Conservation (phyloP, 2,113 vertebrate species). For the Dryoscopus gambensis region DNA sequence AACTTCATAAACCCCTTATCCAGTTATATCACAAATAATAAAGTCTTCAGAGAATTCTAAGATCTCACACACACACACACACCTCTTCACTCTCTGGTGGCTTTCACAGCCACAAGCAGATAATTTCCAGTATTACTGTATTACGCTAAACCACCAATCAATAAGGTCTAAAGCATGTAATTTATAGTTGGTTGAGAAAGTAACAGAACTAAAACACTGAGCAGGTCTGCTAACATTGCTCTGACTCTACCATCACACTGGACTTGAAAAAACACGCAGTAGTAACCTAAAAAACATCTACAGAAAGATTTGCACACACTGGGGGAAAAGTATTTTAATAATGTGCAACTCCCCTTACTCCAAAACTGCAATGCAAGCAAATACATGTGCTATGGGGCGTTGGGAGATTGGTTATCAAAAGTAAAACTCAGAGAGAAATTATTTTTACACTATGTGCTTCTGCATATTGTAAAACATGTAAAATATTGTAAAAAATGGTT, state of each 20-base stretch:
- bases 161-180: not conserved
- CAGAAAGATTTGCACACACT: not conserved
- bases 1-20: not conserved
- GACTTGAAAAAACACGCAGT: not conserved
- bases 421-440: not conserved
- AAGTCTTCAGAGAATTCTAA: not conserved
- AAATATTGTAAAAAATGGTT: not conserved
- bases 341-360: rapidly evolving
- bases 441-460: not conserved
- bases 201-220: not conserved
- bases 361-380: not conserved
- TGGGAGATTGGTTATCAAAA: not conserved
- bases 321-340: not conserved
- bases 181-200: not conserved
- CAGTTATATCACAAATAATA: not conserved
- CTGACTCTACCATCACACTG: not conserved
- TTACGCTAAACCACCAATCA: slow-evolving; percentile 1
- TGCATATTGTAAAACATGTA: not conserved
- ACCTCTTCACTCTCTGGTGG: not conserved
- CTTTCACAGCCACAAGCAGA: not conserved
- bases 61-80: not conserved
- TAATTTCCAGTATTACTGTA: slow-evolving; percentile 11
- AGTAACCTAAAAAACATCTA: not conserved
- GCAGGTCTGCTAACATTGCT: not conserved
- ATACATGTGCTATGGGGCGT: rapidly evolving